These are phyloP conservation scores for Ginglymostoma cirratum DNA, from an alignment of 2,113 vertebrate genomes.

Conservation along the genomic window DNA sequence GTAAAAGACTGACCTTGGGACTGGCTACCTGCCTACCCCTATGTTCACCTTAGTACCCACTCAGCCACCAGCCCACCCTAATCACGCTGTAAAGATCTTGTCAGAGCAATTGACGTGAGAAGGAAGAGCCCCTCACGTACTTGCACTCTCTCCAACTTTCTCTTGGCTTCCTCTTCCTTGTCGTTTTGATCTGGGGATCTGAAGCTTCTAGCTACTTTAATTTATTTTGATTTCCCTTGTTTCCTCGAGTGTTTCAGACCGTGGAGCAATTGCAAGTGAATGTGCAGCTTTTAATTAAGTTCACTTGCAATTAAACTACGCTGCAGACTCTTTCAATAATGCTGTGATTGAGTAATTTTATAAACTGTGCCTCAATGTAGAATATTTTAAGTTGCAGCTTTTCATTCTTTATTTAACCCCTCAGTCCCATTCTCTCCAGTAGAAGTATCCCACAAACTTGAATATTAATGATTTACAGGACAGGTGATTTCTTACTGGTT, in stretches of 20 bases:
- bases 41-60: too few relatives aligned
- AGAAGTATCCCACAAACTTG: neutral
- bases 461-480: neutral
- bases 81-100: neutral
- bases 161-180: neutral
- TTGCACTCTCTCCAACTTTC: neutral
- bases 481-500: neutral
- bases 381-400: neutral
- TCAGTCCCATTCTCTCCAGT: neutral
- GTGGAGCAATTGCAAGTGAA: neutral
- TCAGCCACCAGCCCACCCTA: too few relatives aligned
- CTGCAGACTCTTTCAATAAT: neutral
- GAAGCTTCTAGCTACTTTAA: neutral
- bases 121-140: neutral
- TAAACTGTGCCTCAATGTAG: neutral
- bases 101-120: neutral
- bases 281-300: neutral
- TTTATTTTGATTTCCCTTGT: neutral
- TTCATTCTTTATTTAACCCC: neutral
- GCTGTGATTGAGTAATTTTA: neutral
- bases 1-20: too few relatives aligned
- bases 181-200: neutral
- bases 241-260: neutral
- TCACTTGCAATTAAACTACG: neutral
- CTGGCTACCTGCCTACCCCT: neutral